These are phyloP conservation scores for Sarcoramphus papa DNA, from an alignment of 2,797 vertebrate genomes.

Conservation along the genomic window DNA sequence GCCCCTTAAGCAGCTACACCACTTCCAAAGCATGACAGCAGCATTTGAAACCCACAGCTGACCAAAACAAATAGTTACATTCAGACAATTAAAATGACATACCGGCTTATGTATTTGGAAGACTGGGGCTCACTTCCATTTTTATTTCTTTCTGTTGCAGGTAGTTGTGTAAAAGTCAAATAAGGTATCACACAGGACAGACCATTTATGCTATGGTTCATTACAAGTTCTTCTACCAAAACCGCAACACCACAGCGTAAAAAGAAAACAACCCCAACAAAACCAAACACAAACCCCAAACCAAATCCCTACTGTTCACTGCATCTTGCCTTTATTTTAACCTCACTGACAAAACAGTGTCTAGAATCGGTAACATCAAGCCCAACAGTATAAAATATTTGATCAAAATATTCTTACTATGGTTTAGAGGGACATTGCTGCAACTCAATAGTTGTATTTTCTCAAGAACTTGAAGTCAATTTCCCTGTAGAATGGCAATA, in stretches of 20 bases:
- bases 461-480: background rate
- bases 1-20: background rate
- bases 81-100: background rate
- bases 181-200: background rate
- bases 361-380: background rate
- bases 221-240: constrained; percentile 6
- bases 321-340: background rate
- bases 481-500: background rate
- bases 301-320: background rate
- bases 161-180: background rate
- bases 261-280: background rate
- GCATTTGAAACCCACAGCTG: background rate
- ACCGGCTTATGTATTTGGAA: background rate
- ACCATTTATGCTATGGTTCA: background rate
- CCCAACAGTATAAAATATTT: background rate
- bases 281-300: background rate
- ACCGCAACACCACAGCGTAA: background rate
- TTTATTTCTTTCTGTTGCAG: constrained; percentile 36
- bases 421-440: background rate
- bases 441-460: background rate
- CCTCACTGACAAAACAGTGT: background rate
- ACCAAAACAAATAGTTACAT: background rate
- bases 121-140: background rate
- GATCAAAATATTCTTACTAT: background rate
- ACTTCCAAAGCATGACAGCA: background rate